Evolutionary conservation across 2,797 vertebrate species (phyloP).

Genomic region (Mareca strepera): DNA sequence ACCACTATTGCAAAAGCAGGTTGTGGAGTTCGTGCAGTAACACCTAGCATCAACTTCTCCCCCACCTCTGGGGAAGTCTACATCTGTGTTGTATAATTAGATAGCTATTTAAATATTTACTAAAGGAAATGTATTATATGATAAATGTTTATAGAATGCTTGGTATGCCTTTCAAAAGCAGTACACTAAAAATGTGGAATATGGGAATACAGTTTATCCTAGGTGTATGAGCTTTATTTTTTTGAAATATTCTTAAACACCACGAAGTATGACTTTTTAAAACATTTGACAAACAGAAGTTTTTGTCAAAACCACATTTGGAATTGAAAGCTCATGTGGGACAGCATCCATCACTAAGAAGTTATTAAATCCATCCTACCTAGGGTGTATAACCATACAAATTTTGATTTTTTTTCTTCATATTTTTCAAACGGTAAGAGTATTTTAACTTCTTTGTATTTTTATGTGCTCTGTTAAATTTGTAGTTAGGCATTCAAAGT

Average conservation of each 20-base stretch:
- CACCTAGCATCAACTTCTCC: not conserved
- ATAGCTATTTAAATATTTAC: conserved; percentile 58
- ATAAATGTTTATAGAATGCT: conserved; percentile 34
- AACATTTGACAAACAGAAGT: not conserved
- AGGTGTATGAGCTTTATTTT: not conserved
- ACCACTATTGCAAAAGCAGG: not conserved
- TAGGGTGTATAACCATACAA: not conserved
- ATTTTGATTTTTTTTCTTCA: not conserved
- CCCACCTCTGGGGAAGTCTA: not conserved
- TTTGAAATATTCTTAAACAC: not conserved
- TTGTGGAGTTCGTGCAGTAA: not conserved
- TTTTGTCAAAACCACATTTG: not conserved
- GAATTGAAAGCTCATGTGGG: not conserved
- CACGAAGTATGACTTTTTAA: not conserved
- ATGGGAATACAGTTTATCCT: not conserved
- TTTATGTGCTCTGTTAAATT: not conserved
- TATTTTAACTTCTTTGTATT: not conserved
- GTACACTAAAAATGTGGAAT: not conserved
- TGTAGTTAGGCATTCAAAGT: not conserved
- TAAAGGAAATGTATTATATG: conserved; percentile 46
- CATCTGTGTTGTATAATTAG: conserved; percentile 37
- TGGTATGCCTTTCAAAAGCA: not conserved
- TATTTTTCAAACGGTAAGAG: not conserved
- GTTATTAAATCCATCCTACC: not conserved
- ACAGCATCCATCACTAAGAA: not conserved